Evolutionary conservation across 2,113 vertebrate genomes (phyloP), one percentile per base, ranked within the genome.

Genomic region (Dipodomys spectabilis): DNA sequence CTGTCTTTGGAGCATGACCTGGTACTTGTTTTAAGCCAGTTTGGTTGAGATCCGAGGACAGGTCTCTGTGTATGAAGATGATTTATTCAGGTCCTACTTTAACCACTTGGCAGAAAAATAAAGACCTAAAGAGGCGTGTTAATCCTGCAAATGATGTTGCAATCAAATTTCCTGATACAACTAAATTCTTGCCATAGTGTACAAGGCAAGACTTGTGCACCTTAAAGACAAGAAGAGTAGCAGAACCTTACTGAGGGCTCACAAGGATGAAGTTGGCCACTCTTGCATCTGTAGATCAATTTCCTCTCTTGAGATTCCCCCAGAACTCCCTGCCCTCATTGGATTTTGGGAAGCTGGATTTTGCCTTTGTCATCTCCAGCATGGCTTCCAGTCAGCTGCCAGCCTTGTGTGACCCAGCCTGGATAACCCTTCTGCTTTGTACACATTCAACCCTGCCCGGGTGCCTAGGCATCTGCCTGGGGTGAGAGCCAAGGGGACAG

Each of bases 121-220:
- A 57, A 57, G 53, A 57, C 53, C 15, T 57, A 57, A 19, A 57
- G 53, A 16, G 53, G 53, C 16, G 15, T 57, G 53, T 57, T 57
- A 57, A 57, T 57, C 53, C 53, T 18, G 15, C 15, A 64, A 82
- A 64, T 45, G 67, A 30, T 77, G 67, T 80, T 64, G 80, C 60
- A 86, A 73, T 82, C 30, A 11, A 2, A 57, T 88, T 85, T 90
- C 60, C 79, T 82, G n/a, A 92, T 27, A 45, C 32, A 78, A 83
- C 53, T 0, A 1, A 69, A 35, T 75, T 84, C 80, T 86, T 23
- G 45, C 69, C 16, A 2, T 35, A 49, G 45, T 27, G 23, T 16
- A n/a, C 64, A 82, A 88, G 32, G 32, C 23, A 39, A 30, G 28
- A 32, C 39, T 49, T 45, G 35, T 39, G 28, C 86, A 75, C 68